Evolutionary conservation across 2,113 vertebrate genomes (phyloP), one percentile per base, ranked within the genome.

Genomic region (Apteryx mantelli): DNA sequence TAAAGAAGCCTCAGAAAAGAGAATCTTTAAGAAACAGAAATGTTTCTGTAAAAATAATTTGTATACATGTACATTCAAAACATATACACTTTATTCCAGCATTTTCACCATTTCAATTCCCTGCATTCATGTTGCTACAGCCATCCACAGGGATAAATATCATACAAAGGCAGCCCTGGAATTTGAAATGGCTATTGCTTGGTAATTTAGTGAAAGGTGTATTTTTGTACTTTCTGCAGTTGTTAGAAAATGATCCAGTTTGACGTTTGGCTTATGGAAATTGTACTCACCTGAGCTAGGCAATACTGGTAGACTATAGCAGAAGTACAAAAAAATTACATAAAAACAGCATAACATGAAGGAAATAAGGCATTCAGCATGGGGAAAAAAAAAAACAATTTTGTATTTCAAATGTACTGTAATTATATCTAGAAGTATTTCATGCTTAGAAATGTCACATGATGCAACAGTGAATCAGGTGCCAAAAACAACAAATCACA

Each of bases 251-350:
- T 55, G 32, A 82, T 61, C 64, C 60, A 38, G 76, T 74, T 20
- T 36, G 60, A 93, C 89, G 93, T 94, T 61, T 88, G 96, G 93
- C 77, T 89, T 97, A 87, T 66, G 91, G 85, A 85, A 66, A 74
- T 12, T 34, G 38, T 91, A 89, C 52, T 92, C 68, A 95, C 81
- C 68, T 83, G 95, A 96, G 95, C 93, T 82, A 89, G 15, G 88
- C 71, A 86, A 78, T 9, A 55, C 58, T 40, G 75, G 60, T 0
- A 80, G 86, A 55, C 60, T 79, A 56, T 0, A 89, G 71, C 40
- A 90, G 52, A 94, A 88, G 60, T 65, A 82, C 18, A 11, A 74
- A 38, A 70, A 74, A 70, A n/a, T 25, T 42, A 75, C 40, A 77
- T 91, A 60, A 91, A 87, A 92, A 81, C 40, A 34, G 21, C 0